Evolutionary conservation across 2,888 invertebrate species (phyloP).

Genomic region (Prosopocoilus inquinatus): DNA sequence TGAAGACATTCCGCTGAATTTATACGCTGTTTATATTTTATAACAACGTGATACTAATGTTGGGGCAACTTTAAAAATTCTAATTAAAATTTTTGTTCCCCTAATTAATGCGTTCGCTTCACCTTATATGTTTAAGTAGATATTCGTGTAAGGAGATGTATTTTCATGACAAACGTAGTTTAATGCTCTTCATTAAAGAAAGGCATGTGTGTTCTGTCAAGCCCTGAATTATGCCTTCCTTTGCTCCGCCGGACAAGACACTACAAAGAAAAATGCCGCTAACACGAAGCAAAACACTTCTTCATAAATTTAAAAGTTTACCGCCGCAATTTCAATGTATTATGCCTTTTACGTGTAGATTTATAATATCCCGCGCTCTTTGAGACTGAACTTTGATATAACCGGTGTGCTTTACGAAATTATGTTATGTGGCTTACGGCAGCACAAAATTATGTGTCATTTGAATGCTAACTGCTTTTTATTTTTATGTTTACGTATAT

Average conservation of each 20-base stretch:
- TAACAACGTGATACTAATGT: slow-evolving; percentile 6
- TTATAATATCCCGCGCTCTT: slow-evolving; percentile 9
- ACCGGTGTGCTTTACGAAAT: no score
- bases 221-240: slow-evolving; percentile 46
- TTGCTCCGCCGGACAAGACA: slow-evolving; percentile 35
- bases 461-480: neutral
- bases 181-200: slow-evolving; percentile 36
- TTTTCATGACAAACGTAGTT: slow-evolving; percentile 12
- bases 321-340: slow-evolving; percentile 34
- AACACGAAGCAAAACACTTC: slow-evolving; percentile 42
- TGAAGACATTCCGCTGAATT: slow-evolving; percentile 32
- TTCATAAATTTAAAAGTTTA: slow-evolving; percentile 42
- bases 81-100: neutral
- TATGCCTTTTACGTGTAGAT: slow-evolving; percentile 26
- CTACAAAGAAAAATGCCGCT: slow-evolving; percentile 46
- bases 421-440: no score
- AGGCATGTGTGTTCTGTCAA: slow-evolving; percentile 47
- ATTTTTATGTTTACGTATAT: no score
- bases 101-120: no score
- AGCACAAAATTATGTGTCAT: neutral
- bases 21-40: slow-evolving; percentile 21
- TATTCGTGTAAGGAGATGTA: no score
- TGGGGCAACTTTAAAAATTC: neutral
- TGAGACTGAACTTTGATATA: neutral
- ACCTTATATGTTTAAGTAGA: no score